Evolutionary conservation across 1,140 invertebrate genomes (phyloP), one percentile per base, ranked within the genome.

Genomic region (Drosophila pectinifera): DNA sequence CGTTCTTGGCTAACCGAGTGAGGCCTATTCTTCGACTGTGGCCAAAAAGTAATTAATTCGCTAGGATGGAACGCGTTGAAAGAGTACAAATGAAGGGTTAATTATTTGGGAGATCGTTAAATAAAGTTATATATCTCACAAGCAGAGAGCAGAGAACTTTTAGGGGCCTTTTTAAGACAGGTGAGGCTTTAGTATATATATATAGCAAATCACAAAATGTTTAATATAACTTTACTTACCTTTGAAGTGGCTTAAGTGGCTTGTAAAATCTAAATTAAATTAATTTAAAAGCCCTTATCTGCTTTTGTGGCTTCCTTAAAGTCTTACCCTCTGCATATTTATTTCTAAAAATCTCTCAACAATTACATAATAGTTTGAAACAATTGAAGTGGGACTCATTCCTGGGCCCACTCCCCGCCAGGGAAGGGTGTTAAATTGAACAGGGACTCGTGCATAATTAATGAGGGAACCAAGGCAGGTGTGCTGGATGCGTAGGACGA

Each of bases 381-480:
- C 64, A 70, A 31, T 57, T 70, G 49, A 13, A 48, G 22, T 48
- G 16, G 42, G 7, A 36, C 24, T 54, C 20, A 45, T 58, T 43
- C 36, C 24, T 22, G 14, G 38, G 13, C 54, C 16, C 45, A 38
- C 31, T 24, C 43, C 22, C n/a, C 34, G 18, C 39, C 53, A 20
- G 41, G 49, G 49, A 48, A 65, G 68, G 65, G 41, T 76, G 28
- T 36, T 16, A 55, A 62, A 82, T 76, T 46, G 39, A 73, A 61
- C 55, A 65, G 36, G 65, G 31, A 80, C 76, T 89, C 69, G 59
- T 89, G 85, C 80, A 89, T 89, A 89, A 90, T 90, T 89, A 89
- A 89, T 90, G 74, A 89, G 84, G 85, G 84, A 89, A 89, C 79
- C 65, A 16, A 46, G 77, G 75, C 84, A 89, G 84, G 84, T 89